Percentiles rank a stretch among this genome's conserved stretches.
Conservation (phyloP, 23 tunicate genomes). For the Diplosoma virens region DNA sequence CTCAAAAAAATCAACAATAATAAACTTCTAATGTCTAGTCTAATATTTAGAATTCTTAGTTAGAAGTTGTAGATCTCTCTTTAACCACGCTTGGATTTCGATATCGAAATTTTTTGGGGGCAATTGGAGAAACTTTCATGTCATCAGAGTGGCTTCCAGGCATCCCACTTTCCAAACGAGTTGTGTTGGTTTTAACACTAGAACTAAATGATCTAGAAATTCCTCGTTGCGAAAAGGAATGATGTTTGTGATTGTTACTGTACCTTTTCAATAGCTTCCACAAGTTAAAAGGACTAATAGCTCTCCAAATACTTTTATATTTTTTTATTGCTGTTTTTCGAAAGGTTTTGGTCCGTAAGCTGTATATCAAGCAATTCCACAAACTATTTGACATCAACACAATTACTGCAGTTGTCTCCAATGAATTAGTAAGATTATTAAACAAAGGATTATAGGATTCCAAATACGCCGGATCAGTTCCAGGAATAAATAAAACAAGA, state of each 20-base stretch:
- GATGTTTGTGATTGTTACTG: not conserved
- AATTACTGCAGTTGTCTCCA: conserved; percentile 5
- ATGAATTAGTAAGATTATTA: conserved; percentile 7
- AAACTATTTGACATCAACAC: conserved; percentile 12
- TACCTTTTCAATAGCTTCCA: not conserved
- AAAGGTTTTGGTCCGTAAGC: conserved; percentile 3
- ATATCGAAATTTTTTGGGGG: too few relatives aligned
- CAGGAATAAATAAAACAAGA: conserved; percentile 17
- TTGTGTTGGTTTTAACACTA: too few relatives aligned
- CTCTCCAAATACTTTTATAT: not conserved
- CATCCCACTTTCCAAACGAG: too few relatives aligned
- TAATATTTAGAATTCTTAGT: too few relatives aligned
- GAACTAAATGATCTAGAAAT: too few relatives aligned
- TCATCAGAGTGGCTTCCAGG: too few relatives aligned
- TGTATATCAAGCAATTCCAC: conserved; percentile 36
- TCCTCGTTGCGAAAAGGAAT: too few relatives aligned
- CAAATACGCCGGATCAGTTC: not conserved
- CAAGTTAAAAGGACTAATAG: conserved; percentile 1
- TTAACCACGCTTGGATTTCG: too few relatives aligned
- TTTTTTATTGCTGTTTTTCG: conserved; percentile 4
- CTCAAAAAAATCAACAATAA: too few relatives aligned
- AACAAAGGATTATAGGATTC: not conserved
- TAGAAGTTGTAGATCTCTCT: too few relatives aligned
- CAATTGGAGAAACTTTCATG: too few relatives aligned
- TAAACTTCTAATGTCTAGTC: too few relatives aligned